Percentiles rank a stretch among this genome's conserved stretches.
These are phyloP conservation scores for Pangasius larnaudii DNA, from an alignment of 2,797 vertebrate species.

Conservation along the genomic window DNA sequence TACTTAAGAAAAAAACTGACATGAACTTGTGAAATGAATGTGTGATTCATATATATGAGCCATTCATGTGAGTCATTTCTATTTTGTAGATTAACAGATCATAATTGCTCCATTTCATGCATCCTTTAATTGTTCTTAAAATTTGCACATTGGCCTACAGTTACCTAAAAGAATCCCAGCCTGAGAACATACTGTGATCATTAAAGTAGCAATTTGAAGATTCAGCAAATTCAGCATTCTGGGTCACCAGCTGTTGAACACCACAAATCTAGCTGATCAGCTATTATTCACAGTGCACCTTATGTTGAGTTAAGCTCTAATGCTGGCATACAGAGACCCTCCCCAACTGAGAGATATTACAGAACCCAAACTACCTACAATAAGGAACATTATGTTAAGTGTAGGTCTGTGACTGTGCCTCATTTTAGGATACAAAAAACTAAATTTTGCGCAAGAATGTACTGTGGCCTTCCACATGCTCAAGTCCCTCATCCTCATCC, in stretches of 20 bases:
- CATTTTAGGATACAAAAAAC: not conserved
- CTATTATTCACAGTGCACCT: not conserved
- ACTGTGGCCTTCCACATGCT: not conserved
- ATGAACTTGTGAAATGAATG: not conserved
- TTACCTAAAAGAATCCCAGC: not conserved
- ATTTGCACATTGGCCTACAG: not conserved
- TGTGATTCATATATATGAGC: not conserved
- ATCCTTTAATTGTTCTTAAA: not conserved
- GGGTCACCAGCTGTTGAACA: conserved; percentile 10
- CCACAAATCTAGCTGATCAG: not conserved
- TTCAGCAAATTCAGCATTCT: not conserved
- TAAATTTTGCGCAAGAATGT: not conserved
- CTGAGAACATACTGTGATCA: not conserved
- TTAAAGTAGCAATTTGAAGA: not conserved
- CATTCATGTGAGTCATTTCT: not conserved
- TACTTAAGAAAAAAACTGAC: not conserved
- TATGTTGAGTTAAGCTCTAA: not conserved
- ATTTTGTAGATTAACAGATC: not conserved
- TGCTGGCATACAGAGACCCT: not conserved
- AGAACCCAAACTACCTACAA: not conserved
- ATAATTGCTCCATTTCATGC: not conserved
- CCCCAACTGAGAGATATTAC: not conserved
- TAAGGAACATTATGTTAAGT: not conserved
- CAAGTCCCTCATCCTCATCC: not conserved
- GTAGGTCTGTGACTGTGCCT: not conserved